Evolutionary conservation across 2,888 invertebrate species (phyloP).

Genomic region (Rotaria sp.): DNA sequence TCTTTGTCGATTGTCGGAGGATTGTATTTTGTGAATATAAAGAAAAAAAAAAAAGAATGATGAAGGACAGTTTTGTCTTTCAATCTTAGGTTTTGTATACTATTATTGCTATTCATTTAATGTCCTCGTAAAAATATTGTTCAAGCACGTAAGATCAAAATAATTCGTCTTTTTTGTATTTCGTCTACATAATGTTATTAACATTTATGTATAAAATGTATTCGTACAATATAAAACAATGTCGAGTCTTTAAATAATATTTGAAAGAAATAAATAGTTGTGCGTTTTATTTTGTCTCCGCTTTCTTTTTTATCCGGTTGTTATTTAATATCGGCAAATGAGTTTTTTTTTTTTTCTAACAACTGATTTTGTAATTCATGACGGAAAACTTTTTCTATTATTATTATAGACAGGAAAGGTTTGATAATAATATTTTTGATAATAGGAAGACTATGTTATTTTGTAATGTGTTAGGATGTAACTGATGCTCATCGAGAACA

Average conservation of each 20-base stretch:
- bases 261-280: no score
- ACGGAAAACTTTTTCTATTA: no score
- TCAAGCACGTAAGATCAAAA: conserved; percentile 3
- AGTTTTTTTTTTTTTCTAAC: no score
- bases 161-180: neutral
- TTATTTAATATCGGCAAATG: no score
- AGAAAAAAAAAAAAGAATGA: neutral
- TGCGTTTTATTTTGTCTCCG: no score
- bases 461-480: no score
- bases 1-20: neutral
- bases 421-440: no score
- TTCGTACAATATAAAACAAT: neutral
- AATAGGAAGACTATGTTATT: no score
- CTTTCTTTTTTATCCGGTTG: no score
- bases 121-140: neutral
- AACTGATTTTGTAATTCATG: no score
- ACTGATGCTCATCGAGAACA: no score
- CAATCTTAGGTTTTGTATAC: neutral
- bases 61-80: neutral
- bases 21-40: neutral
- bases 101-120: neutral
- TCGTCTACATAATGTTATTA: neutral
- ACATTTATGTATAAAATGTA: neutral
- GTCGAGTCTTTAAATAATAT: neutral
- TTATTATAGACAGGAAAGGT: no score